Conservation (phyloP, 2,113 vertebrate genomes). For the Pelecanoides urinatrix region DNA sequence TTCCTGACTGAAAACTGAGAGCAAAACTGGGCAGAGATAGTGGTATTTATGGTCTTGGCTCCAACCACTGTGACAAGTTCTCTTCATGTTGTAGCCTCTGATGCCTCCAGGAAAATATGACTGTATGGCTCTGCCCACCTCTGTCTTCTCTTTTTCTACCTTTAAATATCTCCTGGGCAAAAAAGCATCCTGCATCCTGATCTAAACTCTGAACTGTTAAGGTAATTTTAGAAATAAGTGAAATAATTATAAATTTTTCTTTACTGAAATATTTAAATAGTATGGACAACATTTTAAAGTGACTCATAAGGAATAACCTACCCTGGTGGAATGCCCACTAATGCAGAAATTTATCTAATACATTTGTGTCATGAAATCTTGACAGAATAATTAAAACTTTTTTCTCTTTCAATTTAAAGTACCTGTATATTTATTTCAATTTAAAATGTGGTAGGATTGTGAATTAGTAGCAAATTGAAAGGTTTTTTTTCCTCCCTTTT, state of each 20-base stretch:
- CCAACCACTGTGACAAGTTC: background rate
- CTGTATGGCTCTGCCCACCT: accelerated
- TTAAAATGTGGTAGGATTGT: background rate
- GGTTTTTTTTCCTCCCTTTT: accelerated
- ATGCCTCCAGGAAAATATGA: background rate
- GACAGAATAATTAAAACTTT: background rate
- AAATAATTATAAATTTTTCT: background rate
- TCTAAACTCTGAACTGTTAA: background rate
- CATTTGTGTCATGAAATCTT: background rate
- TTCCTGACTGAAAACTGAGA: background rate
- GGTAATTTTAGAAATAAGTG: background rate
- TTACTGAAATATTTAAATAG: background rate
- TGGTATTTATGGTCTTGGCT: background rate
- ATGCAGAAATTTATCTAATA: background rate
- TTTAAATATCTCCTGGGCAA: background rate
- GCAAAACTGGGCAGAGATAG: background rate
- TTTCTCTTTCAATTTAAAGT: background rate
- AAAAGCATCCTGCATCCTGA: background rate
- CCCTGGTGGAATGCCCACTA: background rate
- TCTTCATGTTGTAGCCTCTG: background rate
- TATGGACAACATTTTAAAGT: background rate
- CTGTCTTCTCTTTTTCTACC: background rate
- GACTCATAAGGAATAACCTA: background rate
- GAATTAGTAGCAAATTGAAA: background rate
- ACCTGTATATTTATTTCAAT: background rate